Conservation (phyloP, 2,113 vertebrate species). For the Zingel zingel region DNA sequence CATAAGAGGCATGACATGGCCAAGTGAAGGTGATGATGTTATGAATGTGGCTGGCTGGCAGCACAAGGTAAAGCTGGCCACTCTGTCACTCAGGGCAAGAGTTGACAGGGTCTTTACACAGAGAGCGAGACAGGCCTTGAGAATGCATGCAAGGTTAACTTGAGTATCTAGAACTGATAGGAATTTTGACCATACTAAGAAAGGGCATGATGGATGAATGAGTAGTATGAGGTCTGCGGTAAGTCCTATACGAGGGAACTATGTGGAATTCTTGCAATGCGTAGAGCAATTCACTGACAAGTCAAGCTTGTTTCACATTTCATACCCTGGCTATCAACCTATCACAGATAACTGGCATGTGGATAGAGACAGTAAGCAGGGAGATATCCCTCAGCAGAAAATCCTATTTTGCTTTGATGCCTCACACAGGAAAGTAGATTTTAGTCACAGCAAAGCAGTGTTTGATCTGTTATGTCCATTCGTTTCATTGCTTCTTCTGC, state of each 20-base stretch:
- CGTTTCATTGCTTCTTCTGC: conserved; percentile 56
- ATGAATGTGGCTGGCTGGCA: conserved; percentile 77
- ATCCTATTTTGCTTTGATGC: conserved; percentile 73
- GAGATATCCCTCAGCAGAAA: conserved; percentile 61
- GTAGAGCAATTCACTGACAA: conserved; percentile 9
- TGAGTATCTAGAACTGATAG: conserved; percentile 54
- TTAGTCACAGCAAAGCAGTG: conserved; percentile 69
- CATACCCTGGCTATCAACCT: conserved; percentile 36
- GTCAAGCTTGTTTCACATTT: conserved; percentile 46
- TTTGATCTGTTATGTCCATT: conserved; percentile 78
- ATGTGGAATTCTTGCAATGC: background rate
- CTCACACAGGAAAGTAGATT: conserved; percentile 72
- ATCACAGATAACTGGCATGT: conserved; percentile 56
- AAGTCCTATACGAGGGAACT: conserved; percentile 1
- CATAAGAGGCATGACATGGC: conserved; percentile 71
- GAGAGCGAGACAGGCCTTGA: conserved; percentile 65
- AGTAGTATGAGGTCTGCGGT: background rate
- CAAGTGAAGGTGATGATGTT: conserved; percentile 83
- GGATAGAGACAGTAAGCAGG: conserved; percentile 31
- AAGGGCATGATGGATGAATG: conserved; percentile 24
- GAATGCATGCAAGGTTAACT: conserved; percentile 63
- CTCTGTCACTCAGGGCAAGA: conserved; percentile 66
- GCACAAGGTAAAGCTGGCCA: conserved; percentile 77
- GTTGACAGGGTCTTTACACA: conserved; percentile 59
- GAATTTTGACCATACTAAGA: conserved; percentile 45